phyloP scores from a whole-genome alignment of 2,888 invertebrate species.

The Meghimatium bilineatum region DNA sequence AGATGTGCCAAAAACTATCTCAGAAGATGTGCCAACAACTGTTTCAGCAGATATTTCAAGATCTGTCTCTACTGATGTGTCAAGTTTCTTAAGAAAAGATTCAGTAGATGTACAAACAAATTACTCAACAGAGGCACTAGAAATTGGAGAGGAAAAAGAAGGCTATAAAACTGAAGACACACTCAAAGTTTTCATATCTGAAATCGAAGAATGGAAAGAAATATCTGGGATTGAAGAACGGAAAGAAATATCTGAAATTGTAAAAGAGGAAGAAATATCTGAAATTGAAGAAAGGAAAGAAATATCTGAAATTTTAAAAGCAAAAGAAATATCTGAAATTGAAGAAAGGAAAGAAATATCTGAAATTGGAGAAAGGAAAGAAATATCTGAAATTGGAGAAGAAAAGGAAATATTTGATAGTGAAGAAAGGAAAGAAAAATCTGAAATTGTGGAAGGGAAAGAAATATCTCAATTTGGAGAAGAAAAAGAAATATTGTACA shows the following conservation, averaged over 20 bases:
- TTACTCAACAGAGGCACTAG: neutral
- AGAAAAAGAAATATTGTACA: neutral
- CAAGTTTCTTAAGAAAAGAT: too few relatives aligned
- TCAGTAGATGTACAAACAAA: neutral
- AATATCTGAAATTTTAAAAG: neutral
- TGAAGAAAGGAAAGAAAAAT: neutral
- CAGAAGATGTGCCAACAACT: constrained; percentile 4
- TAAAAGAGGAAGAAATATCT: neutral
- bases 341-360: neutral
- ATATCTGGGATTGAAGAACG: neutral
- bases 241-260: neutral
- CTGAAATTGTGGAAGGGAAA: neutral
- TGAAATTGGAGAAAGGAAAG: neutral
- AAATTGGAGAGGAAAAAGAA: too few relatives aligned
- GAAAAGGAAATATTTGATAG: neutral
- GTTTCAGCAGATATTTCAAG: neutral
- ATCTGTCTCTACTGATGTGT: neutral
- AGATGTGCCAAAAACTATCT: neutral
- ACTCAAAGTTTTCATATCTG: neutral
- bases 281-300: neutral
- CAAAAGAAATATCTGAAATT: neutral
- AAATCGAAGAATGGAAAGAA: neutral
- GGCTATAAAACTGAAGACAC: neutral
- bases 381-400: neutral
- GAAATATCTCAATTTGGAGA: neutral